Conservation (phyloP, 2,113 vertebrate genomes). For the Phaethon lepturus region DNA sequence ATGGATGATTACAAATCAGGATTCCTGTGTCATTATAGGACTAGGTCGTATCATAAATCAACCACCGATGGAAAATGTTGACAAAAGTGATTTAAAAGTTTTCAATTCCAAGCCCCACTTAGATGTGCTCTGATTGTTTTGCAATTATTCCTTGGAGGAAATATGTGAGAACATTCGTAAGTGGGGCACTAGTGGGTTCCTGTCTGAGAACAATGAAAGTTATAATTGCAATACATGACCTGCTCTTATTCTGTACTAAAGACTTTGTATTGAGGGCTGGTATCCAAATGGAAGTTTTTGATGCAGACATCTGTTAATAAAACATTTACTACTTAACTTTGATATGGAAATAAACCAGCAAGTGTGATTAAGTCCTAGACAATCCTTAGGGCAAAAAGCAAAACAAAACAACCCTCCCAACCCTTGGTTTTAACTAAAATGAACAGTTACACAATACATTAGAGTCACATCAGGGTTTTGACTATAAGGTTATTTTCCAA, state of each 20-base stretch:
- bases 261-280: neutral
- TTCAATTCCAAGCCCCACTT: conserved; percentile 45
- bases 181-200: conserved; percentile 40
- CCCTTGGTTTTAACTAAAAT: neutral
- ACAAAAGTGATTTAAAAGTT: conserved; percentile 52
- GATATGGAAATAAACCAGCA: conserved; percentile 45
- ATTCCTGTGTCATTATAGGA: neutral
- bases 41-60: conserved; percentile 49
- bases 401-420: neutral
- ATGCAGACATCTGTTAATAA: conserved; percentile 61
- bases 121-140: conserved; percentile 48
- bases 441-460: neutral
- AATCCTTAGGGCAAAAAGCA: neutral
- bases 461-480: neutral
- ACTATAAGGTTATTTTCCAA: neutral
- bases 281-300: conserved; percentile 49
- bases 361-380: neutral
- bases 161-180: conserved; percentile 28
- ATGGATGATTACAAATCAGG: conserved; percentile 15
- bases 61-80: conserved; percentile 19
- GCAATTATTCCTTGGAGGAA: conserved; percentile 58
- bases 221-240: conserved; percentile 33
- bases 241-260: neutral
- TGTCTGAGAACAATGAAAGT: conserved; percentile 54
- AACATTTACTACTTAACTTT: conserved; percentile 50